Percentiles rank a stretch among this genome's conserved stretches.
phyloP scores from a whole-genome alignment of 2,113 vertebrate species.

The Poecilia latipinna region DNA sequence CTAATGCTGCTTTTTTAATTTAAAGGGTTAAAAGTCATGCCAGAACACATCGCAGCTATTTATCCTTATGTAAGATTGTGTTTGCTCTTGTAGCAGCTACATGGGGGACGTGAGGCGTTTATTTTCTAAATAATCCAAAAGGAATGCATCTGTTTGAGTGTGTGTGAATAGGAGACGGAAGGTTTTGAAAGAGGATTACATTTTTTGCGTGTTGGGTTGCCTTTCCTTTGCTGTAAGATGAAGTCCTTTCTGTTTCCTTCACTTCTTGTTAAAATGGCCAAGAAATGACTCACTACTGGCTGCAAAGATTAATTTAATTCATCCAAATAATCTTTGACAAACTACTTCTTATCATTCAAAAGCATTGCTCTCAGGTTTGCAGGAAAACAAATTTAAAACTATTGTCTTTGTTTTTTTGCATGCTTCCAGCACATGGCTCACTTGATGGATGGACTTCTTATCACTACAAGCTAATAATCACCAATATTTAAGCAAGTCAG shows the following conservation, averaged over 20 bases:
- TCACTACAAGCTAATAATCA: too few relatives aligned
- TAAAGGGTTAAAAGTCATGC: neutral
- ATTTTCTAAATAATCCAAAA: neutral
- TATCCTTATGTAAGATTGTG: neutral
- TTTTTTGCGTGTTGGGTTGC: neutral
- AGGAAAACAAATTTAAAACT: too few relatives aligned
- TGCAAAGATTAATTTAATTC: neutral
- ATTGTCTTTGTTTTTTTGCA: too few relatives aligned
- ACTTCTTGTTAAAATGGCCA: neutral
- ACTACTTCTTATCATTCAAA: constrained; percentile 5
- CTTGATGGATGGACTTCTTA: too few relatives aligned
- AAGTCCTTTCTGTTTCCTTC: neutral
- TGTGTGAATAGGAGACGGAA: neutral
- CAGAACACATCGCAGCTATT: neutral
- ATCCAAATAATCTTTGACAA: constrained; percentile 5
- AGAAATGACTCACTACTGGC: neutral
- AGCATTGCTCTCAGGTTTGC: neutral
- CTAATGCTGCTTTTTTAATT: neutral
- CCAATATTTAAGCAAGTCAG: too few relatives aligned
- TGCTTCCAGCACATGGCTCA: too few relatives aligned
- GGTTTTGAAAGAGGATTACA: neutral
- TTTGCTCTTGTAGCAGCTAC: neutral
- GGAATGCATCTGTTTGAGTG: neutral
- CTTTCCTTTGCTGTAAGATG: neutral
- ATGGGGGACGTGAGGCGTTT: neutral